Evolutionary conservation across 2,113 vertebrate species (phyloP), one percentile per base, ranked within the genome.

Genomic region (Psittacula cyanocephala): DNA sequence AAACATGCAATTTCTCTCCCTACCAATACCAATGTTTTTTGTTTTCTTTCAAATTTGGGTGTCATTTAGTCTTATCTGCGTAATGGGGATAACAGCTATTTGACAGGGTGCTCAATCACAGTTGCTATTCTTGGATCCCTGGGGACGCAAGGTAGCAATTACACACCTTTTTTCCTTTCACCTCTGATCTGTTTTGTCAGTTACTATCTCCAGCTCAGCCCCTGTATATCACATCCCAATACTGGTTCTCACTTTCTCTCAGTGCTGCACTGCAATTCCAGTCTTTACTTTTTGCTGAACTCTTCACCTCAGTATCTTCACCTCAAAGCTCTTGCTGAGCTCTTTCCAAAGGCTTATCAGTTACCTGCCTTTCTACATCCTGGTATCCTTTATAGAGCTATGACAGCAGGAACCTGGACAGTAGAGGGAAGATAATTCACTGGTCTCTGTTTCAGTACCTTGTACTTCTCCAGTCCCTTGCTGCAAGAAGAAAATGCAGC

Each of bases 251-350:
- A 28, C 8, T 74, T 88, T 49, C 39, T 44, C 9, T 77, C 22
- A 8, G 6, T 19, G 13, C 3, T 44, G 24, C 8, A 4, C 10
- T 23, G 10, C 10, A 44, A 23, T 63, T 59, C 23, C 6, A 67
- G 13, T 5, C 20, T 53, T 88, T 55, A 9, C 22, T 76, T 47
- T 6, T 7, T 0, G 0, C 11, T 57, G 39, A 33, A 12, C 1
- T 47, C 52, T 52, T 60, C 12, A 39, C 8, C 22, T 52, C 24
- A 15, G 2, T 24, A 29, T 31, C 11, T 77, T 55, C 29, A 55
- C 31, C 29, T 55, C 53, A 55, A 29, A 55, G 17, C 8, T 60
- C 23, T 79, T 70, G 18, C 6, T 47, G 62, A 75, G 6, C 14
- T 35, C 10, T 75, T 86, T 59, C 57, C 25, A 60, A 43, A 20